Evolutionary conservation across 2,888 invertebrate genomes (phyloP), one percentile per base, ranked within the genome.

Genomic region (Abrostola tripartita): DNA sequence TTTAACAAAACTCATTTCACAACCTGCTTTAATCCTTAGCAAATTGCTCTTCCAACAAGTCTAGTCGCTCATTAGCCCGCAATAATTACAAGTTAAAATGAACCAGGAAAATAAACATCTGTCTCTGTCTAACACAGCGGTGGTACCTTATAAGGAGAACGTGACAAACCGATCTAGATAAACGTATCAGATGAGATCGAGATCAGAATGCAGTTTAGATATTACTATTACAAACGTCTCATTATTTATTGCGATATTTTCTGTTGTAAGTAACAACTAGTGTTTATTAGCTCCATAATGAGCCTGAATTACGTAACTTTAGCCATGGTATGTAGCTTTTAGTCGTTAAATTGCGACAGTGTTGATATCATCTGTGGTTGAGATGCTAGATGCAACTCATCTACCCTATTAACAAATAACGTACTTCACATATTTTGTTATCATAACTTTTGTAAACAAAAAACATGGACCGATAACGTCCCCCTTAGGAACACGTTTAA

Each of bases 151-250:
- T 73, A 81, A 81, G 76, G 70, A 80, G 84, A 88, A 85, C 87
- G 89, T 87, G 89, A 90, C 85, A 88, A 87, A 86, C 61, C 78
- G 87, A 92, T 92, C 90, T 85, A 88, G 91, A 91, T 92, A 90
- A 85, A 82, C 67, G 68, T 87, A 88, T 90, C 87, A 87, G 91
- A 90, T 89, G 86, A 86, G 88, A 92, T 92, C 88, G 81, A 84
- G 87, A 92, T 92, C 89, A 86, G 84, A 85, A 84, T 83, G 83
- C 86, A 77, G 85, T 83, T 86, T 77, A 88, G 89, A 86, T 88
- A 90, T 90, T 86, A 87, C 85, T 85, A 89, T 86, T 87, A 88
- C 88, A 88, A 88, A 85, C 85, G 85, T 85, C 85, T 86, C 82
- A 87, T 92, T 91, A 90, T 90, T 88, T 90, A 87, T 89, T 88